Base-by-base conservation (phyloP, 2,797 vertebrate genomes). In the Sphenodon punctatus region DNA sequence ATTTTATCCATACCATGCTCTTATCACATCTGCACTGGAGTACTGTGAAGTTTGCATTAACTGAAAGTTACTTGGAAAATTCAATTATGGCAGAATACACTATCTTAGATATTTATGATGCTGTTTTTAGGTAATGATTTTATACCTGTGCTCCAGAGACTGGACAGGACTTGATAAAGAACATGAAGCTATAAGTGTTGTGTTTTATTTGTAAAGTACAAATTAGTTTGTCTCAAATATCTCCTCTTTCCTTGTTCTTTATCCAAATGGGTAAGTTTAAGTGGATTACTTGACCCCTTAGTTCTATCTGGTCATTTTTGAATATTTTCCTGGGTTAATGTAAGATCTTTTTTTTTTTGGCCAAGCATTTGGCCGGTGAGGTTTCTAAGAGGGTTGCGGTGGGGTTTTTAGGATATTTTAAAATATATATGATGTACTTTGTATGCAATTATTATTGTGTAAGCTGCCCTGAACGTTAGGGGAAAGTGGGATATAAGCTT, bases 281-380 rank as follows among this genome's bases (percentile, higher is more conserved):
- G 32, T 27, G 1, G 2, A 61, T 38, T 6, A 1, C 20, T 71
- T 58, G n/a, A 30, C 70, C 85, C 0, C 2, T 49, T 0, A 73
- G 55, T 11, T n/a, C 12, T 22, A 8, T 32, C 85, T 27, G 5
- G 23, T 65, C 79, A 23, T 63, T n/a, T n/a, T n/a, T n/a, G n/a
- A n/a, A n/a, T n/a, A n/a, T n/a, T n/a, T n/a, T n/a, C n/a, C n/a
- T n/a, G n/a, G n/a, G n/a, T n/a, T n/a, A n/a, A n/a, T n/a, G n/a
- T n/a, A n/a, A n/a, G n/a, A n/a, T n/a, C n/a, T n/a, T n/a, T n/a
- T n/a, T n/a, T n/a, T n/a, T n/a, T n/a, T n/a, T n/a, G n/a, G n/a
- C n/a, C n/a, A n/a, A n/a, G n/a, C n/a, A n/a, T n/a, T n/a, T n/a
- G n/a, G n/a, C n/a, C n/a, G n/a, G n/a, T n/a, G n/a, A n/a, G n/a